These are phyloP conservation scores for Gymnosoma rotundatum DNA, from an alignment of 2,888 invertebrate genomes.

Conservation along the genomic window DNA sequence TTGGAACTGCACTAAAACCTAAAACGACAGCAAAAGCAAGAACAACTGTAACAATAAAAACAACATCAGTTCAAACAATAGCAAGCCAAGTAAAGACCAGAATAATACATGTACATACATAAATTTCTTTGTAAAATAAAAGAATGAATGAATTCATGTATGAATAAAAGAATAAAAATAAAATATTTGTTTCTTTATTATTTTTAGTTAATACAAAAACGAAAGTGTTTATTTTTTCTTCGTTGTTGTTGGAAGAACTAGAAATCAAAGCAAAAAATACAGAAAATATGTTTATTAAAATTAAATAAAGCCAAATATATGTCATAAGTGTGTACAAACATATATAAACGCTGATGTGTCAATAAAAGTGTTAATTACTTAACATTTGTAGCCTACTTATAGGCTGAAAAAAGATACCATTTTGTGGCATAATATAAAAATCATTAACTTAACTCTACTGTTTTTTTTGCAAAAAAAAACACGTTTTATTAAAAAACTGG, in stretches of 20 bases:
- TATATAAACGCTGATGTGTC: too few species aligned
- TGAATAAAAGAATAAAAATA: background rate
- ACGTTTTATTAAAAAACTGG: too few species aligned
- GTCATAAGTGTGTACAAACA: too few species aligned
- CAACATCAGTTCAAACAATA: constrained; percentile 6
- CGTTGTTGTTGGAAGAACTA: constrained; percentile 4
- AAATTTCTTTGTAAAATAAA: background rate
- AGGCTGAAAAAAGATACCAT: too few species aligned
- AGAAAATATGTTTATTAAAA: background rate
- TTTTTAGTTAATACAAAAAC: constrained; percentile 28
- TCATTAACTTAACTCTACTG: too few species aligned
- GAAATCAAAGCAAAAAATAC: background rate
- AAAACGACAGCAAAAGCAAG: background rate
- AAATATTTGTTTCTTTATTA: constrained; percentile 9
- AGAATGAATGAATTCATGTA: constrained; percentile 1
- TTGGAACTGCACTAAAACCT: constrained; percentile 32
- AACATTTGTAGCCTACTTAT: too few species aligned
- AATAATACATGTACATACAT: background rate
- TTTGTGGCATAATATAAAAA: too few species aligned
- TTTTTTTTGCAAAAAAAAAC: too few species aligned
- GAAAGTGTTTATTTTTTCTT: constrained; percentile 21
- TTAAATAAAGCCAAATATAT: too few species aligned
- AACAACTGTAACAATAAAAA: background rate
- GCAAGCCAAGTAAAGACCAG: background rate
- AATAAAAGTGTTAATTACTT: too few species aligned